These are phyloP conservation scores for Plagodis pulveraria DNA, from an alignment of 2,888 invertebrate genomes.

Conservation along the genomic window DNA sequence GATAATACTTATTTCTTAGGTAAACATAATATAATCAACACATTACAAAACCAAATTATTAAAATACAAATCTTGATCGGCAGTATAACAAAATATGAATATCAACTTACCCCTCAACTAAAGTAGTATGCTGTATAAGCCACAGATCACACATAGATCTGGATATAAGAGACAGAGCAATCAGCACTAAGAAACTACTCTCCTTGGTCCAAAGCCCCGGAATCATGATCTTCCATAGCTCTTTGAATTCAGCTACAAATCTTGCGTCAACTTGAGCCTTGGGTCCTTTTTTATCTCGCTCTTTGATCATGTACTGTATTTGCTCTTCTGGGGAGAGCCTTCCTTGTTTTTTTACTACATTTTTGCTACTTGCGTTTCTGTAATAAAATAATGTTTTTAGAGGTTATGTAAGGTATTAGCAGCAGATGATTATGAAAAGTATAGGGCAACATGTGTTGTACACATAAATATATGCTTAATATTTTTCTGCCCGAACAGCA, in stretches of 20 bases:
- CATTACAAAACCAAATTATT: too few species aligned
- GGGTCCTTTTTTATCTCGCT: constrained; percentile 84
- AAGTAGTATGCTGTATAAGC: constrained; percentile 97
- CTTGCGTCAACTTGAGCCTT: constrained; percentile 91
- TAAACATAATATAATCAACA: too few species aligned
- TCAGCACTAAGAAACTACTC: constrained; percentile 88
- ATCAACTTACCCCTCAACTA: constrained; percentile 92
- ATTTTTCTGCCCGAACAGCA: too few species aligned
- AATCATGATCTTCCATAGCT: constrained; percentile 90
- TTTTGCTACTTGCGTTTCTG: constrained; percentile 47
- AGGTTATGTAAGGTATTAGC: not conserved
- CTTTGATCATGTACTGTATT: constrained; percentile 92
- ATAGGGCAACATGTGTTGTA: too few species aligned
- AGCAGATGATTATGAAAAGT: too few species aligned
- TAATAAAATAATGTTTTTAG: constrained; percentile 14
- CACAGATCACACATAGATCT: constrained; percentile 98
- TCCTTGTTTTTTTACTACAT: constrained; percentile 43
- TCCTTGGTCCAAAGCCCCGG: constrained; percentile 93
- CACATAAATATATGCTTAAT: too few species aligned
- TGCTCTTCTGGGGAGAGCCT: constrained; percentile 86
- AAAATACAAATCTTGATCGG: not conserved
- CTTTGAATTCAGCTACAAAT: constrained; percentile 89
- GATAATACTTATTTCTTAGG: too few species aligned
- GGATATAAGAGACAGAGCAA: constrained; percentile 92
- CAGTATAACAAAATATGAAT: not conserved